These are phyloP conservation scores for Cepphus grylle DNA, from an alignment of 2,113 vertebrate species.

Conservation along the genomic window DNA sequence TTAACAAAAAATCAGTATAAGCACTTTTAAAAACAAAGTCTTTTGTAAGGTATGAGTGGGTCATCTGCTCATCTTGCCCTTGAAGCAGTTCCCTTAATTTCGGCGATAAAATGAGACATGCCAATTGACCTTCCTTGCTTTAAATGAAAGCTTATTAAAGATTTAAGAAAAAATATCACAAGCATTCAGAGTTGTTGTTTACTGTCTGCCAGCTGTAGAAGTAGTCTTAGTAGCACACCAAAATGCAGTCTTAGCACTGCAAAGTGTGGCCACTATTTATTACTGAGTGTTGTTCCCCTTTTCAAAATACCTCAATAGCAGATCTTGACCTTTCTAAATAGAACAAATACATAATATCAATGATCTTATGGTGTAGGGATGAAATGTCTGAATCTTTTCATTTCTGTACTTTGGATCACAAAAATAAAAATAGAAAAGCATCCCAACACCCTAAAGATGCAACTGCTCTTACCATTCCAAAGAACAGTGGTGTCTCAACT, in stretches of 20 bases:
- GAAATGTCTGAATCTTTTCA: background rate
- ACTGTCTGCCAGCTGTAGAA: background rate
- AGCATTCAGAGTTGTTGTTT: background rate
- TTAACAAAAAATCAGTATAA: background rate
- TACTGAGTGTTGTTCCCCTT: background rate
- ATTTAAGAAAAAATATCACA: background rate
- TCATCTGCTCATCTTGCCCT: background rate
- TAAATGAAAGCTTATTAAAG: background rate
- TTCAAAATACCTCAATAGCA: background rate
- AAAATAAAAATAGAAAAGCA: conserved; percentile 24
- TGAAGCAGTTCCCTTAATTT: background rate
- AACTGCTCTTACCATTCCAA: background rate
- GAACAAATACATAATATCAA: background rate
- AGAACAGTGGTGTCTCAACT: background rate
- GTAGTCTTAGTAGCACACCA: background rate
- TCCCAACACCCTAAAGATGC: background rate
- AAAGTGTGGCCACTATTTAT: background rate
- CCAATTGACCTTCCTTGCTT: background rate
- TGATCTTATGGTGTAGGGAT: background rate
- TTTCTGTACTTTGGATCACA: background rate
- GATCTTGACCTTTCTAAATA: background rate
- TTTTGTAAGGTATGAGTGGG: background rate
- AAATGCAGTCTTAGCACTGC: background rate
- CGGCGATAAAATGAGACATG: background rate
- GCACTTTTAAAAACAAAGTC: background rate